Base-by-base conservation (phyloP, 2,113 vertebrate genomes). In the Percopsis transmontana region DNA sequence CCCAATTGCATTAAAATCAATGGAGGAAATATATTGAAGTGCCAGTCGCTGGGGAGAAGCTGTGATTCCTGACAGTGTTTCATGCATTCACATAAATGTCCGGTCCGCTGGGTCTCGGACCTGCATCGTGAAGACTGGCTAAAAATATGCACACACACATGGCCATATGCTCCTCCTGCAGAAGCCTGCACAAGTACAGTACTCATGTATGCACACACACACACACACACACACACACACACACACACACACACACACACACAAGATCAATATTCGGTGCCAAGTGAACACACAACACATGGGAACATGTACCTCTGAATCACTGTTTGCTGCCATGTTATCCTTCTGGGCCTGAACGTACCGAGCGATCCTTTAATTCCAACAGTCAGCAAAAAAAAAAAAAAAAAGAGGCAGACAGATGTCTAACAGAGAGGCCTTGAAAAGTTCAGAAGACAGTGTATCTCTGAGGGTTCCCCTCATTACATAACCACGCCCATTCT, bases 281-380 rank as follows among this genome's bases (percentile, higher is more conserved):
- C 44, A 73, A 59, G 27, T 13, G 13, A 63, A 66, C 72, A 6
- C 70, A n/a, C n/a, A n/a, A n/a, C n/a, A n/a, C n/a, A n/a, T 63
- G 55, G 48, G 50, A 50, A 18, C 65, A 87, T 88, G 63, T 91
- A 92, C 90, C 90, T 91, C 86, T 41, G 69, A 53, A 61, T 89
- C 84, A 62, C 73, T 71, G 79, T 59, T 82, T 56, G 81, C 76
- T 72, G 88, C 85, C 89, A 90, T 89, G 24, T 66, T 68, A 60
- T 79, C 27, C 54, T 38, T 79, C 61, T 44, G 55, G n/a, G 40
- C 57, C 13, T 60, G 58, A 66, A 0, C 1, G 19, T 64, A 50
- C 58, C 38, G 12, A 41, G 12, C 27, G 16, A 4, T 68, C 65
- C 73, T 42, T 58, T 27, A 62, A 62, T 23, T 51, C 59, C 38